Evolutionary conservation across 2,797 vertebrate species (phyloP), one percentile per base, ranked within the genome.

Genomic region (Danio tinwini): DNA sequence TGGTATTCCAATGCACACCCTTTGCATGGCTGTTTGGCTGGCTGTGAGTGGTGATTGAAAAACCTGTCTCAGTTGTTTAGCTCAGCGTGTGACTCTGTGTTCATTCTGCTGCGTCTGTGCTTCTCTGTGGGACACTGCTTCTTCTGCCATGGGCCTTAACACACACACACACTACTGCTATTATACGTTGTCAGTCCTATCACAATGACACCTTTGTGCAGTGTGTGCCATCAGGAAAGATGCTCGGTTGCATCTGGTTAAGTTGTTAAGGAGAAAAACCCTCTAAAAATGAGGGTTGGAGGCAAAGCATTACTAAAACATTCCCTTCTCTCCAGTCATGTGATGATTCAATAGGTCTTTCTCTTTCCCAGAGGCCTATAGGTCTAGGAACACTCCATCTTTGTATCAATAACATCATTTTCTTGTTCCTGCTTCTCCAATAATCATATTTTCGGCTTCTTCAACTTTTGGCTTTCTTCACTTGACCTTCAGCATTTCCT

Each of bases 41-140:
- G 86, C 88, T 92, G 89, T 78, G 85, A 87, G 74, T 83, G 74
- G 88, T 88, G 84, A 85, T 72, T 40, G 58, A 79, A 37, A 72
- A 63, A 39, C 17, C 37, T 44, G 37, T 56, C 47, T 53, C 59
- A 76, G 82, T 76, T 81, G 74, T 84, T 82, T 82, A 78, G 63
- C 85, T 80, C 84, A 87, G 77, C 21, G 55, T 85, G 76, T 83
- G 84, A 85, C 85, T 42, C 62, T 10, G 85, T 87, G 88, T 86
- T 90, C 86, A 90, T 91, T 91, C 88, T 92, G 91, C 91, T 92
- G 89, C 71, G 88, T 86, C 91, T 88, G 91, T 89, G 90, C 91
- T 92, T 92, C 88, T 86, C 88, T 89, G 85, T 88, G 86, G 89
- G 91, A 91, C 87, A 89, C 86, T 90, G 90, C 86, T 87, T 88